Base-by-base conservation (phyloP, 2,888 invertebrate genomes). In the Synergus japonicus region DNA sequence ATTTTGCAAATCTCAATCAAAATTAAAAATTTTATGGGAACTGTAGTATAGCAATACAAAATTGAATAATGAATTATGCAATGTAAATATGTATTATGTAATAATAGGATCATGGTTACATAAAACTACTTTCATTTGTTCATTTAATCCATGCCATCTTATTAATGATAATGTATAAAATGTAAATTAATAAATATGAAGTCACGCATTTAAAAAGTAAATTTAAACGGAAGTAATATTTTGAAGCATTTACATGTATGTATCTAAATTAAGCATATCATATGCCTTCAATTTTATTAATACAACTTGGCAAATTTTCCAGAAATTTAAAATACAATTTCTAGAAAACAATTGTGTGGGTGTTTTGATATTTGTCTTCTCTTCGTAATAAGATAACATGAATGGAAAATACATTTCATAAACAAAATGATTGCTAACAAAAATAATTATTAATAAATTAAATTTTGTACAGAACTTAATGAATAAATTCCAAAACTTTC, bases 391-490 rank as follows among this genome's bases (percentile, higher is more conserved):
- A n/a, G 54, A 54, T n/a, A n/a, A n/a, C n/a, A 54, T 7, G 15
- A 78, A 73, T 78, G 49, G 18, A 77, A 43, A 77, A 77, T 44
- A 22, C 44, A 77, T 60, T n/a, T 9, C n/a, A 9, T 15, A 22
- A 22, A 69, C n/a, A 41, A 44, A 44, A 46, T 22, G 18, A 69
- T 12, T 29, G 7, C 5, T 10, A 64, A 22, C 13, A 29, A n/a
- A 44, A 44, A 44, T 10, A 9, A 44, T 44, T 10, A 8, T 44
- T 44, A 37, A 5, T 37, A 37, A 37, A 37, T 37, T 4, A 37
- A 37, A 37, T 37, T 2, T 37, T 4, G 37, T 37, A 37, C 37
- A 5, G 3, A 37, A 37, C 37, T 5, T 37, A 37, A 37, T 37
- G 37, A 37, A 37, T 10, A 44, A 44, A 10, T 10, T 10, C 9